A percentile compares a stretch with the other conserved stretches of the same genome.
These are phyloP conservation scores for Lepeophtheirus nordmannii DNA, from an alignment of 2,888 invertebrate species.

Conservation along the genomic window DNA sequence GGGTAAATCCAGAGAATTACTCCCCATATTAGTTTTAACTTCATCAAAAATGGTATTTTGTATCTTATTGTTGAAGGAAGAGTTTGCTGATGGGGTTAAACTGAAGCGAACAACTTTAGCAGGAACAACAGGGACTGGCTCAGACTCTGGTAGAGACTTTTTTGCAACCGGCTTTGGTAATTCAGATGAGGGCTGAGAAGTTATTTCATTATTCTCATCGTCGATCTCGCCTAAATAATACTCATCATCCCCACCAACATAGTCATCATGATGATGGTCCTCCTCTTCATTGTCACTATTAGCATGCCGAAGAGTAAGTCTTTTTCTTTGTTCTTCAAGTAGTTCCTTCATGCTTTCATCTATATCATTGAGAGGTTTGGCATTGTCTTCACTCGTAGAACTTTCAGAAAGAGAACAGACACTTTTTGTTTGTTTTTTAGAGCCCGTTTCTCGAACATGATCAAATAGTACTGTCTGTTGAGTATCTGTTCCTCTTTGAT, in stretches of 20 bases:
- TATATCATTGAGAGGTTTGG: constrained; percentile 18
- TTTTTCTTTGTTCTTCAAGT: constrained; percentile 24
- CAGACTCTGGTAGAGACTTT: no score
- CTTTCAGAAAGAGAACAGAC: constrained; percentile 29
- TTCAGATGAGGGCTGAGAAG: no score
- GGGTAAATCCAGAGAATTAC: no score
- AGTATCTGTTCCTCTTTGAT: not conserved
- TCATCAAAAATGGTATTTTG: no score
- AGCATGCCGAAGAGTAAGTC: constrained; percentile 9
- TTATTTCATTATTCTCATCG: no score
- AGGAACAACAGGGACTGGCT: no score
- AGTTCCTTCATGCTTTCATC: constrained; percentile 26
- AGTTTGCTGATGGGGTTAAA: no score
- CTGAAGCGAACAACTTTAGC: not conserved
- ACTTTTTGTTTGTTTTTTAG: constrained; percentile 27
- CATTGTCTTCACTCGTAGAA: constrained; percentile 29
- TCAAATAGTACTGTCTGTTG: constrained; percentile 9
- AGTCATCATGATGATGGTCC: constrained; percentile 30
- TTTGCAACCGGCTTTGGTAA: no score
- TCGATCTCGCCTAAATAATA: not conserved
- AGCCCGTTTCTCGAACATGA: constrained; percentile 25
- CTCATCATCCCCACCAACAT: constrained; percentile 28
- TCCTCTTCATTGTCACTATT: constrained; percentile 26
- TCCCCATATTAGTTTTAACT: no score
- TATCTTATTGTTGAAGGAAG: no score